These are phyloP conservation scores for Ephestia elutella DNA, from an alignment of 1,140 invertebrate genomes.

Conservation along the genomic window DNA sequence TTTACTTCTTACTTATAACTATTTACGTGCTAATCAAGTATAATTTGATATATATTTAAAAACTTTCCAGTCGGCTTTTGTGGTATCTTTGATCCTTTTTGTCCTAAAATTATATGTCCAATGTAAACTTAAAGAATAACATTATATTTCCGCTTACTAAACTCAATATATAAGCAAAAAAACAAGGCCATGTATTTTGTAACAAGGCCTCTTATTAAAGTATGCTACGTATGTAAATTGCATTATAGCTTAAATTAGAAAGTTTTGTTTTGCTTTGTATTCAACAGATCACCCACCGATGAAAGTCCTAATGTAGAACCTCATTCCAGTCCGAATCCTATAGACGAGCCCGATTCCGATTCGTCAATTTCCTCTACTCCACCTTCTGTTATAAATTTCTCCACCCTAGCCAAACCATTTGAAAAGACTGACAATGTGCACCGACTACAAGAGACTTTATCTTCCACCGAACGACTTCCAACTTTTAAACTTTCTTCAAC, in stretches of 20 bases:
- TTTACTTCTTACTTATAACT: constrained; percentile 15
- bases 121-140: neutral
- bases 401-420: constrained; percentile 65
- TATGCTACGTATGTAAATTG: constrained; percentile 13
- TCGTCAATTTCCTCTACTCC: constrained; percentile 36
- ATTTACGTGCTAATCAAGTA: constrained; percentile 20
- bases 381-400: constrained; percentile 54
- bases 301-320: constrained; percentile 64
- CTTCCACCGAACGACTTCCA: constrained; percentile 45
- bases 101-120: neutral
- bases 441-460: constrained; percentile 44
- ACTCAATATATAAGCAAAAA: constrained; percentile 10
- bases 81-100: constrained; percentile 52
- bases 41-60: neutral
- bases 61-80: constrained; percentile 43
- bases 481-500: constrained; percentile 37
- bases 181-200: neutral
- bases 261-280: constrained; percentile 71
- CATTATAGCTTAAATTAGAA: constrained; percentile 59
- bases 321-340: constrained; percentile 44
- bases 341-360: constrained; percentile 39
- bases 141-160: constrained; percentile 21
- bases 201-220: neutral
- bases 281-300: constrained; percentile 74
- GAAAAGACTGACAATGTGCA: constrained; percentile 61